Base-by-base conservation (phyloP, 2,888 invertebrate species). In the Dryocosmus kuriphilus region DNA sequence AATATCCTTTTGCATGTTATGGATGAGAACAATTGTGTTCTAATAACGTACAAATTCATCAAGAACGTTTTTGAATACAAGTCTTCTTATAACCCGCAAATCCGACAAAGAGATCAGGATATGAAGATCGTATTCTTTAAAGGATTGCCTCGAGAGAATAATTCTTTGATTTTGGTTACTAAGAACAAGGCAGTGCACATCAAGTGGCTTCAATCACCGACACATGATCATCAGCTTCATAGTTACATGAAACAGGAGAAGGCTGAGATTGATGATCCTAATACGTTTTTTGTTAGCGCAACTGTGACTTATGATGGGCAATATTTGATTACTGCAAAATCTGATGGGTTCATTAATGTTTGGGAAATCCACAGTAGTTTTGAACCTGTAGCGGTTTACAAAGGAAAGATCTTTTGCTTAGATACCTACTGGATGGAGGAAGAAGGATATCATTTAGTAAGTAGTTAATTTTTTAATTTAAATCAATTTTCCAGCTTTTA, bases 261-360 rank as follows among this genome's bases (percentile, higher is more conserved):
- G 74, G 85, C 85, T 6, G 80, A 80, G 24, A 85, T 88, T 30
- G 85, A 87, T 32, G 81, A 85, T 74, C 79, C 85, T n/a, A 83
- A 86, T 61, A 82, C 83, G 4, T 78, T 79, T 76, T 92, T 89
- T 77, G 86, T 88, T 38, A 91, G 91, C 76, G 92, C 92, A 22
- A 88, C 92, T 3, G 85, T 92, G 35, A 92, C 92, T 5, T 87
- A 91, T 57, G 92, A 93, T 83, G 91, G 91, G 3, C 85, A 88
- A 61, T 92, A 92, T 84, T 86, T 93, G 74, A 90, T 93, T 60
- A 87, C 91, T 62, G 92, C 90, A 22, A 92, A 92, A 71, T 90
- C 91, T 6, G 89, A 89, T 77, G 90, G 91, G 65, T 90, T 87
- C n/a, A 89, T 93, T 38, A 90, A 88, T 62, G 90, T 93, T 77